Evolutionary conservation across 2,797 vertebrate species (phyloP), one percentile per base, ranked within the genome.

Genomic region (Moxostoma hubbsi): DNA sequence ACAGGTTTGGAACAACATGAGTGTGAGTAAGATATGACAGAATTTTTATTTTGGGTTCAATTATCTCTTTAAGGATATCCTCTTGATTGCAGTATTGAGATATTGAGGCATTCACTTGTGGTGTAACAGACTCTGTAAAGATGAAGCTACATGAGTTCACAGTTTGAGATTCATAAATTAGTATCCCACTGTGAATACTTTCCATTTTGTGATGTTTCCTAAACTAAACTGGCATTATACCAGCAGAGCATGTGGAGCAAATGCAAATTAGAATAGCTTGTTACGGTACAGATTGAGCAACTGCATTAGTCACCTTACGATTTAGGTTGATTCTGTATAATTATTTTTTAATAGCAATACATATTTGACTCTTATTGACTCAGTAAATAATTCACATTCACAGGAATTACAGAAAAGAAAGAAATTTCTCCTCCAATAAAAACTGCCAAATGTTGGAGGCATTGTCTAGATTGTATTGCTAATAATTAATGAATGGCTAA

Each of bases 81-180:
- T 24, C 47, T 24, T 24, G 24, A 24, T 24, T 24, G 24, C 24
- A 1, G 18, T 18, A 24, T 59, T 55, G 11, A 9, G 3, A 12
- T 9, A 16, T 50, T 10, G 16, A 53, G 18, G 9, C n/a, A 59
- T 12, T 24, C 70, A n/a, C 10, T 9, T 10, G 43, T 49, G 55
- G 46, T 61, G 57, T 24, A 61, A 55, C 24, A 55, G 51, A 54
- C 50, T 53, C 50, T 43, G 50, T 43, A 49, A 53, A 59, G 49
- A n/a, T 46, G 68, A 71, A 58, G 8, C 69, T 71, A 58, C 69
- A 16, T 24, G 55, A 69, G 24, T n/a, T 55, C 51, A n/a, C 51
- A 70, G 51, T 1, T 0, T 55, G 68, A 55, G 24, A 45, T 54
- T 70, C 24, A 45, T 70, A 54, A 55, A 70, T 70, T 13, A 47